Evolutionary conservation across 1,140 invertebrate genomes (phyloP).

Genomic region (Anastrepha ludens): DNA sequence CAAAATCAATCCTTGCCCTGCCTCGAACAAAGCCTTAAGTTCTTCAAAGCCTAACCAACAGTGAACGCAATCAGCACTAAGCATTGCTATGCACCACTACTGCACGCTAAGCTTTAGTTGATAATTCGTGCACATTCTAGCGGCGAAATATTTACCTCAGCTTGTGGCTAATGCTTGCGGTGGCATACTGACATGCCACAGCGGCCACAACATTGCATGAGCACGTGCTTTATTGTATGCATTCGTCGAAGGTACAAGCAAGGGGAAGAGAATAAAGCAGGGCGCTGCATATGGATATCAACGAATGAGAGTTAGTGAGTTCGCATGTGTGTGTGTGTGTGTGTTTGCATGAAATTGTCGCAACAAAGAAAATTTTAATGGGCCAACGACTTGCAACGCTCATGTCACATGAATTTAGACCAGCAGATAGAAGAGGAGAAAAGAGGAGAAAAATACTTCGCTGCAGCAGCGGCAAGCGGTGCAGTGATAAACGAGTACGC

Average conservation of each 20-base stretch:
- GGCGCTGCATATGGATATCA: no score
- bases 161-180: conserved; percentile 39
- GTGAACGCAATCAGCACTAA: background rate
- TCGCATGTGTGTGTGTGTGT: background rate
- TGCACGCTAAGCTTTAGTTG: background rate
- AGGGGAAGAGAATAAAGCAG: background rate
- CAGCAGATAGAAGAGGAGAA: background rate
- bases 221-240: background rate
- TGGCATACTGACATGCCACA: conserved; percentile 43
- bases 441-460: background rate
- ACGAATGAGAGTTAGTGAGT: background rate
- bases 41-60: conserved; percentile 6
- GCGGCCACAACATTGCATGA: conserved; percentile 25
- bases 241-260: background rate
- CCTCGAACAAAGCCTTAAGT: background rate
- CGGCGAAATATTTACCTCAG: conserved; percentile 24
- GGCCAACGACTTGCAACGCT: background rate
- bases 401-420: background rate
- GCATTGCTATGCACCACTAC: background rate
- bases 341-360: background rate
- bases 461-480: background rate
- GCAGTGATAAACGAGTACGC: background rate
- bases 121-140: conserved; percentile 29
- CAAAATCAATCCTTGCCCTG: background rate
- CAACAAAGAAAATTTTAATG: background rate